phyloP scores from a whole-genome alignment of 1,140 invertebrate species.

The Diprion similis region DNA sequence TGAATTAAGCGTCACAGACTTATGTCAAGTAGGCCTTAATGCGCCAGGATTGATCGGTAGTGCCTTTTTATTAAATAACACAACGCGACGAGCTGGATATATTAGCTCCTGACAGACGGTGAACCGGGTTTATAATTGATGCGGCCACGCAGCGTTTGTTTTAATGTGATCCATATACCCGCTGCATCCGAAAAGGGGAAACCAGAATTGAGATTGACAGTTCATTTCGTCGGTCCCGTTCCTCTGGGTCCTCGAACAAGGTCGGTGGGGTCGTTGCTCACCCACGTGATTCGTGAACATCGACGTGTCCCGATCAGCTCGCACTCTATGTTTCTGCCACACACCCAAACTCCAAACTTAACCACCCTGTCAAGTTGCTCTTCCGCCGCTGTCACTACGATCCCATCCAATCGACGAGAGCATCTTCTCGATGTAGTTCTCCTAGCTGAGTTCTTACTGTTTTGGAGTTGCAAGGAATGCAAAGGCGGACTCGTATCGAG shows the following conservation, averaged over 20 bases:
- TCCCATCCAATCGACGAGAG: not conserved
- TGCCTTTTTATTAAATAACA: not conserved
- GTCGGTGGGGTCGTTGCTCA: too few relatives aligned
- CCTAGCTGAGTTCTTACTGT: too few relatives aligned
- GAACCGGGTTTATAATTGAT: conserved; percentile 34
- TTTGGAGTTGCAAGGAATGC: too few relatives aligned
- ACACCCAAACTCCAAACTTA: conserved; percentile 8
- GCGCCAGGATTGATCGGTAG: too few relatives aligned
- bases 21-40: too few relatives aligned
- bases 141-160: conserved; percentile 19
- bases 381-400: not conserved
- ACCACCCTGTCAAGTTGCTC: conserved; percentile 25
- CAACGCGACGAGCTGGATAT: not conserved
- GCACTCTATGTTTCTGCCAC: not conserved
- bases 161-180: not conserved
- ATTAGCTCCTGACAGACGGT: conserved; percentile 16
- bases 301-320: not conserved
- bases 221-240: conserved; percentile 52
- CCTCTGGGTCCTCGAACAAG: conserved; percentile 16
- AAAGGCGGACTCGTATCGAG: not conserved
- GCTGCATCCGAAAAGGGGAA: conserved; percentile 15
- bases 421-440: too few relatives aligned
- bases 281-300: too few relatives aligned
- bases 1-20: too few relatives aligned
- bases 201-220: conserved; percentile 61